Conservation (phyloP, 2,797 vertebrate species). For the Gobionotothen gibberifrons region DNA sequence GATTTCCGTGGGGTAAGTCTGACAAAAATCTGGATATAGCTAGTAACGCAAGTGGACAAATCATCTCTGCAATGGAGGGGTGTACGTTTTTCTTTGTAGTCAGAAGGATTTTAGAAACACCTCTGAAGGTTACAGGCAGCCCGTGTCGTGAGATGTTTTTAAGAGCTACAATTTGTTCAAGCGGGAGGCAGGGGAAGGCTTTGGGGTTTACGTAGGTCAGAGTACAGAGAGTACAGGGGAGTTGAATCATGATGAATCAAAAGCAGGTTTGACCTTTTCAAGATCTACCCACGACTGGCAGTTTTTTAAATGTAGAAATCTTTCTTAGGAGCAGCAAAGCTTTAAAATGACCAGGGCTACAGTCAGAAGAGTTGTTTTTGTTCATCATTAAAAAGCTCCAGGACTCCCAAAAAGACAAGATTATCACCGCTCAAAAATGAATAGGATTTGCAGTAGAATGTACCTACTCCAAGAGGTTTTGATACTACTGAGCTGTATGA, state of each 20-base stretch:
- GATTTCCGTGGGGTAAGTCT: background rate
- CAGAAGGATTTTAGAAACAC: constrained; percentile 4
- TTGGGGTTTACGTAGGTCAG: constrained; percentile 24
- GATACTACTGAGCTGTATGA: no score
- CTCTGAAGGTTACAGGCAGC: background rate
- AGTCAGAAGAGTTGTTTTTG: background rate
- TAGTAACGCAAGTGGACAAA: background rate
- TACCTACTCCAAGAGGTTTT: background rate
- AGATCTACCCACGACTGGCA: background rate
- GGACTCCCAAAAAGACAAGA: background rate
- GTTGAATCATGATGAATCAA: background rate
- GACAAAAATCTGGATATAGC: constrained; percentile 7
- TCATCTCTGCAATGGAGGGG: background rate
- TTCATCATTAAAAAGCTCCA: background rate
- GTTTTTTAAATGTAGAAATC: constrained; percentile 6
- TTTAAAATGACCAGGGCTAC: background rate
- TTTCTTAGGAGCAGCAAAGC: background rate
- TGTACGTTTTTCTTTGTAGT: background rate
- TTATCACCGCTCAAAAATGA: background rate
- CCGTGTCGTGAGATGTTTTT: background rate
- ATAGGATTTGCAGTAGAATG: background rate
- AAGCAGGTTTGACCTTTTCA: background rate
- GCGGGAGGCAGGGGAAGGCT: constrained; percentile 1
- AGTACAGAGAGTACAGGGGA: background rate
- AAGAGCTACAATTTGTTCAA: constrained; percentile 30